Evolutionary conservation across 2,888 invertebrate species (phyloP), one percentile per base, ranked within the genome.

Genomic region (Sericinus montela): DNA sequence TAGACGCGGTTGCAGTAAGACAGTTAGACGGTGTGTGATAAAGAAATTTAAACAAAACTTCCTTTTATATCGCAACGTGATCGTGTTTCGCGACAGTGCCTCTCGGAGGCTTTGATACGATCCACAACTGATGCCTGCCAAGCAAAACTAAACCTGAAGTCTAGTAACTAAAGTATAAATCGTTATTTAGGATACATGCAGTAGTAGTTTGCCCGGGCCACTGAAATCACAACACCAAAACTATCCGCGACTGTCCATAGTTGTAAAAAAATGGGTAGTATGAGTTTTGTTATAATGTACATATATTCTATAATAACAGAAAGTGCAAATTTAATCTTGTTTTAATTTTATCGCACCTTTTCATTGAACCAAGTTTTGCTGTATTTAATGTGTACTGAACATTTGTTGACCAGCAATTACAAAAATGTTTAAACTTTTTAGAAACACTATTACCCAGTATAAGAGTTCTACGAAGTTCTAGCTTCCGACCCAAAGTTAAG

Each of bases 1-100:
- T 80, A 78, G 76, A 58, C 83, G 72, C 80, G 65, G 65, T 65
- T 65, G 65, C 80, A 69, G 77, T 60, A 78, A 63, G 69, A 59
- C 80, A 69, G 77, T 60, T 79, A 63, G 69, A 59, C 60, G 77
- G 75, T 81, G 68, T 85, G 76, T 87, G 86, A 82, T 84, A 85
- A 84, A 85, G 80, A 85, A 77, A 84, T 83, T 84, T 81, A 72
- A 75, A 82, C 79, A 77, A 82, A 81, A 85, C 80, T 85, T 81
- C 83, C 86, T 87, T 87, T 86, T 87, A 87, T 87, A 87, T 82
- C 69, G 72, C 86, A 84, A 87, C 87, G 85, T 86, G 84, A 72
- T 83, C 63, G 77, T 74, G 83, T 84, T 87, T 86, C 85, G 86
- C 86, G 87, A 87, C 81, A 80, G 75, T 78, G 82, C 79, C 72